Evolutionary conservation across 2,888 invertebrate species (phyloP), one percentile per base, ranked within the genome.

Genomic region (Patella depressa): DNA sequence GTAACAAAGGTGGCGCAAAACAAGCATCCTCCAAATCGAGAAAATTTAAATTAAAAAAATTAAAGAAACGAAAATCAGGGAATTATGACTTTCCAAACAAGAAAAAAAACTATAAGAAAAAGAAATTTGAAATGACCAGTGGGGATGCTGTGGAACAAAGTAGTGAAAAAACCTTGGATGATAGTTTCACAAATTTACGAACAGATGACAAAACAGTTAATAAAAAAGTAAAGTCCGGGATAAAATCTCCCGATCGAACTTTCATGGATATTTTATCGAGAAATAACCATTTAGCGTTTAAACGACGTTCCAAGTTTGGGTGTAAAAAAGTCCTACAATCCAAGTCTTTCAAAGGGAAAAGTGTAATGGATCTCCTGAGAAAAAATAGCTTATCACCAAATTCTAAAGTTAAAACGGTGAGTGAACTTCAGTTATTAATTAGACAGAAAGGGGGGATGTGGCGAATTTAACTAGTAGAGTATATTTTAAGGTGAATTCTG

Each of bases 251-350:
- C 17, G 65, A 65, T 24, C 19, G 65, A 65, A 65, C 19, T 24
- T 65, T 65, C 65, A 59, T 83, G 54, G 84, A 85, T 71, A 77
- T 83, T 72, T 77, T 86, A 69, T 84, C 81, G 11, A 84, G 78
- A 73, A 85, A 83, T 71, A 80, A 82, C 11, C 80, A 78, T 70
- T 70, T 79, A 65, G 80, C 83, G 12, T 85, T 84, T 73, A 76
- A 29, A 34, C 54, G 73, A 14, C 73, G 19, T 69, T 55, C 72
- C 24, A 34, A 65, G n/a, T 53, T 45, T 74, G 59, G 55, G 19
- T 65, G 19, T 65, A 19, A 24, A 11, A 65, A 65, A 65, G 65
- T 12, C 12, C 65, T 19, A 65, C 65, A 9, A 24, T 15, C 65
- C 29, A 34, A 34, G 24, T 24, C 72, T 11, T 57, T 72, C 19